Conservation (phyloP, 35 echinoderm and acorn worm genomes). For the Amphiura filiformis region DNA sequence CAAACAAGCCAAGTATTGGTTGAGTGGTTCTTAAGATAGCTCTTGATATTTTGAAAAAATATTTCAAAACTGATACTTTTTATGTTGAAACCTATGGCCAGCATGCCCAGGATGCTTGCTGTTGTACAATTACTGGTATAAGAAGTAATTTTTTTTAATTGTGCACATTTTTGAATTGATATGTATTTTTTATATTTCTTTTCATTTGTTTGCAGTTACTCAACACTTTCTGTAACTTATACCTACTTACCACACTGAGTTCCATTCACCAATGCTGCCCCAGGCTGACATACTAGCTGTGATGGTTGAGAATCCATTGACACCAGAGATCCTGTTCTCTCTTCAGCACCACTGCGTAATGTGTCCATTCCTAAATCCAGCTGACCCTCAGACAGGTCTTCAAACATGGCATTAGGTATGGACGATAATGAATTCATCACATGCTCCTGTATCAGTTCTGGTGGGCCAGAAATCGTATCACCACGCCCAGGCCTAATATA, state of each 20-base stretch:
- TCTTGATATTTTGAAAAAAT: too few relatives aligned
- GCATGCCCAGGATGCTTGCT: too few relatives aligned
- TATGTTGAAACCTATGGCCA: too few relatives aligned
- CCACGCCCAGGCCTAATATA: neutral
- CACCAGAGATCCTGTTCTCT: neutral
- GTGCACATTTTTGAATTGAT: too few relatives aligned
- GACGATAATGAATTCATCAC: neutral
- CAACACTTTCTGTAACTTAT: too few relatives aligned
- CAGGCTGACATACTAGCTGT: conserved; percentile 7
- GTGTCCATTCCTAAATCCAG: neutral
- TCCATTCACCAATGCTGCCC: neutral
- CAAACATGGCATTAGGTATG: neutral
- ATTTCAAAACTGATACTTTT: too few relatives aligned
- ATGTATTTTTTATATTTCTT: too few relatives aligned
- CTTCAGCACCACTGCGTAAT: neutral
- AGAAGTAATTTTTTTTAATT: too few relatives aligned
- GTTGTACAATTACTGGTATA: too few relatives aligned
- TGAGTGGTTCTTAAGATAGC: too few relatives aligned
- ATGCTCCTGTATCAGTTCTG: neutral
- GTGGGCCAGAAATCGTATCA: neutral
- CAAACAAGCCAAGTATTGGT: too few relatives aligned
- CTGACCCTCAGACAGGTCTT: neutral
- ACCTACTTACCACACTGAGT: conserved; percentile 24
- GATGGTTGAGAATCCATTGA: neutral
- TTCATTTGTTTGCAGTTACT: too few relatives aligned